Percentiles rank a stretch among this genome's conserved stretches.
phyloP scores from a whole-genome alignment of 2,113 vertebrate species.

The Bagarius yarrelli region DNA sequence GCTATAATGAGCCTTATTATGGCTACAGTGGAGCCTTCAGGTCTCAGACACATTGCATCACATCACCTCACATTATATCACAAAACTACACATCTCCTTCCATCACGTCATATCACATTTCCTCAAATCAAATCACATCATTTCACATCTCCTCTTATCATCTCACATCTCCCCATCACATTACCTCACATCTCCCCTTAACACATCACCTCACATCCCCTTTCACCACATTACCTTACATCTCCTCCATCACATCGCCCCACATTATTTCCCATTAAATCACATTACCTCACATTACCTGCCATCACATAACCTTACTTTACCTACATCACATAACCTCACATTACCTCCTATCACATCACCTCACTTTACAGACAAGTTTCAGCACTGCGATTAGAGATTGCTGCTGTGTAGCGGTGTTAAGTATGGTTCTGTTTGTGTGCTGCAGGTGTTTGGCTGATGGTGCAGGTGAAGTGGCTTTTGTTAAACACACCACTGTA shows the following conservation, averaged over 20 bases:
- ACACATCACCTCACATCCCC: constrained; percentile 38
- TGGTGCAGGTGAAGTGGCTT: constrained; percentile 80
- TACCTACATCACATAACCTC: no score
- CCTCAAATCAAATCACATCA: background rate
- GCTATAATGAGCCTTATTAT: constrained; percentile 72
- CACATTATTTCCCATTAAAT: no score
- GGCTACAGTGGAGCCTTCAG: constrained; percentile 82
- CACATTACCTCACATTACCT: no score
- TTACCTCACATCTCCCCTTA: background rate
- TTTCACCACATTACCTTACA: no score
- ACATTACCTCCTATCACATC: no score
- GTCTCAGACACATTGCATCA: constrained; percentile 54
- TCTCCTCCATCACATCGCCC: no score
- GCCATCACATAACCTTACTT: no score
- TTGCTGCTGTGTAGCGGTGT: background rate
- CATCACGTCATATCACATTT: background rate
- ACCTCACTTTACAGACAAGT: no score
- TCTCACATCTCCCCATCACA: background rate
- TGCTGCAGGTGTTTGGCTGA: constrained; percentile 79
- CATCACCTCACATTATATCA: background rate
- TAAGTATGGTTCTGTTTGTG: background rate
- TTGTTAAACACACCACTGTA: constrained; percentile 81
- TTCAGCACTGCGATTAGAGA: no score
- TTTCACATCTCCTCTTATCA: background rate
- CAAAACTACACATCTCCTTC: background rate